Base-by-base conservation (phyloP, 2,113 vertebrate species). In the Anolis carolinensis region DNA sequence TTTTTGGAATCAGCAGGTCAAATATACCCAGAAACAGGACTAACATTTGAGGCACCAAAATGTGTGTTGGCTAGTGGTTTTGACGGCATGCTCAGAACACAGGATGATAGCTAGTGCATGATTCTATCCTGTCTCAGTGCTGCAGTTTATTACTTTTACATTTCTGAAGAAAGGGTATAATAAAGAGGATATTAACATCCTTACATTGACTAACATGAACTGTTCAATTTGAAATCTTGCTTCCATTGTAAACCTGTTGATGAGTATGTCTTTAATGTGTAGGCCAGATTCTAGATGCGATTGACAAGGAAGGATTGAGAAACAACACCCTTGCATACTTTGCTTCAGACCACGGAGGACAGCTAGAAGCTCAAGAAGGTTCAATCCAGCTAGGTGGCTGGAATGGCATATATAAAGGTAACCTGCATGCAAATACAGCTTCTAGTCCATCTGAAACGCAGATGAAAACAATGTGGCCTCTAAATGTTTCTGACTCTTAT, bases 331-430 rank as follows among this genome's bases (percentile, higher is more conserved):
- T 98, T 1, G 84, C 97, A 90, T 97, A 98, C 92, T 98, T 98
- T 90, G 96, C 97, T 13, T 98, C 98, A 18, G 98, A 98, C 89
- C 97, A 98, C 14, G 98, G 98, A n/a, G 97, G 97, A 85, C 95
- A 94, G 75, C 82, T 98, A 27, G 97, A 98, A 87, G 93, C 88
- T 88, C 63, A 25, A 16, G 91, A 86, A 36, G 92, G 89, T 91
- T 87, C 93, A 75, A 50, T 83, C 27, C 89, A 94, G n/a, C 10
- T 93, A 6, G 90, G 77, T 11, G 96, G 97, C 32, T 96, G 95
- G 92, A 97, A 93, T 83, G 95, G 97, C n/a, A 96, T 98, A 70
- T 98, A 97, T 92, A 97, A 96, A 97, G 98, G 98, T 98, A 93
- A 91, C 13, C 16, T 81, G 4, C 30, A 32, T 9, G 32, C 50